phyloP scores from a whole-genome alignment of 2,113 vertebrate genomes.

The Gadus chalcogrammus region DNA sequence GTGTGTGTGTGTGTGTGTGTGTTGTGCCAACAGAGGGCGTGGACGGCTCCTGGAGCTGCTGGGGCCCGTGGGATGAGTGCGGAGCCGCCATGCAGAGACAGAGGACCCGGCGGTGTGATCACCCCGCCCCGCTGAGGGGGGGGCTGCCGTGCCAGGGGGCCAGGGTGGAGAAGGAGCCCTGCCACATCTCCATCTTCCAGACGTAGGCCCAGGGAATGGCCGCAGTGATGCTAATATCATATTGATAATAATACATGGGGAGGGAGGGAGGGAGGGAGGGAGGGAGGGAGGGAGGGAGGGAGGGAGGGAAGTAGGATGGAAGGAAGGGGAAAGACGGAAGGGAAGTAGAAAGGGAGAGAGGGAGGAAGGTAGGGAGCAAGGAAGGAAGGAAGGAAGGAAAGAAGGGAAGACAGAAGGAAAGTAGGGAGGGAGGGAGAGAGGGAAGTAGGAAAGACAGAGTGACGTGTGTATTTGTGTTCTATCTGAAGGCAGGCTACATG shows the following conservation, averaged over 20 bases:
- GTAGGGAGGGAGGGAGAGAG: too few relatives aligned
- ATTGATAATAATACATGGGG: not conserved
- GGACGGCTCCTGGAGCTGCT: constrained; percentile 89
- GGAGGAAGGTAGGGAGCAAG: too few relatives aligned
- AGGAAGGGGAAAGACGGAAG: too few relatives aligned
- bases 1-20: not conserved
- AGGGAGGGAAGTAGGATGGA: too few relatives aligned
- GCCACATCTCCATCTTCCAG: constrained; percentile 79
- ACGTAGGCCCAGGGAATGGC: constrained; percentile 56
- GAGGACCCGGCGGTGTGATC: constrained; percentile 79
- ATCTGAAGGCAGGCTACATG: constrained; percentile 78
- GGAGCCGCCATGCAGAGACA: constrained; percentile 69
- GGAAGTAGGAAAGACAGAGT: too few relatives aligned
- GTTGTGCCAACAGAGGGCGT: constrained; percentile 69
- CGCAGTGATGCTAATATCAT: too few relatives aligned
- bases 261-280: too few relatives aligned
- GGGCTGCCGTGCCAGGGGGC: constrained; percentile 77
- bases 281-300: too few relatives aligned
- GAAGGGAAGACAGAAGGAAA: too few relatives aligned
- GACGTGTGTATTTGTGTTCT: not conserved
- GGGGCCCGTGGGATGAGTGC: constrained; percentile 84
- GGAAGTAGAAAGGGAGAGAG: too few relatives aligned
- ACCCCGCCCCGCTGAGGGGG: constrained; percentile 73
- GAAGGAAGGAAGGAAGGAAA: too few relatives aligned
- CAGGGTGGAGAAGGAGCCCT: constrained; percentile 68